A percentile compares a stretch with the other conserved stretches of the same genome.
phyloP scores from a whole-genome alignment of 2,113 vertebrate genomes.

The Semicossyphus pulcher region DNA sequence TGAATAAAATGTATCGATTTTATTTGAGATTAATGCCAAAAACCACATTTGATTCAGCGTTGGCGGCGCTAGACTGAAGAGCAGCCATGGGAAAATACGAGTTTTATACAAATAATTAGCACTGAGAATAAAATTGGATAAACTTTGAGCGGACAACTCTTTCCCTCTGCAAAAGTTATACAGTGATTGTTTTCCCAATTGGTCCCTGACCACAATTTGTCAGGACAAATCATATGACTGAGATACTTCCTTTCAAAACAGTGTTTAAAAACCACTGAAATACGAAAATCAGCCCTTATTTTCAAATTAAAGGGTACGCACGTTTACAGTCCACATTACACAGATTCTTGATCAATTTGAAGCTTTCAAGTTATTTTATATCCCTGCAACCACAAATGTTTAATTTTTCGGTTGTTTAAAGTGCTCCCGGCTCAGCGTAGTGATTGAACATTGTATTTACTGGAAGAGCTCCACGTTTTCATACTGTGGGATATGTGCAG shows the following conservation, averaged over 20 bases:
- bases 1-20: constrained; percentile 33
- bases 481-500: constrained; percentile 76
- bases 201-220: constrained; percentile 72
- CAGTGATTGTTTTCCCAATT: constrained; percentile 61
- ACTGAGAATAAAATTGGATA: constrained; percentile 53
- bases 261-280: constrained; percentile 77
- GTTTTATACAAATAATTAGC: constrained; percentile 64
- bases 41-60: constrained; percentile 24
- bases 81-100: constrained; percentile 47
- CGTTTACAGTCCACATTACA: constrained; percentile 68
- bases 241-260: constrained; percentile 79
- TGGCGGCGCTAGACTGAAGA: constrained; percentile 10
- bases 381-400: constrained; percentile 71
- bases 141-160: constrained; percentile 58
- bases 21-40: constrained; percentile 45
- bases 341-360: constrained; percentile 75
- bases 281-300: constrained; percentile 71
- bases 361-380: constrained; percentile 71
- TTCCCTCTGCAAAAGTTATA: constrained; percentile 56
- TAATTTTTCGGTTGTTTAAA: constrained; percentile 78
- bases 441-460: constrained; percentile 78
- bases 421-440: constrained; percentile 66
- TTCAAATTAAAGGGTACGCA: constrained; percentile 72
- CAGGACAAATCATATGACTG: constrained; percentile 73
- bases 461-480: constrained; percentile 72